Percentiles rank a stretch among this genome's conserved stretches.
Evolutionary conservation across 2,797 vertebrate genomes (phyloP).

Genomic region (Acipenser oxyrinchus): DNA sequence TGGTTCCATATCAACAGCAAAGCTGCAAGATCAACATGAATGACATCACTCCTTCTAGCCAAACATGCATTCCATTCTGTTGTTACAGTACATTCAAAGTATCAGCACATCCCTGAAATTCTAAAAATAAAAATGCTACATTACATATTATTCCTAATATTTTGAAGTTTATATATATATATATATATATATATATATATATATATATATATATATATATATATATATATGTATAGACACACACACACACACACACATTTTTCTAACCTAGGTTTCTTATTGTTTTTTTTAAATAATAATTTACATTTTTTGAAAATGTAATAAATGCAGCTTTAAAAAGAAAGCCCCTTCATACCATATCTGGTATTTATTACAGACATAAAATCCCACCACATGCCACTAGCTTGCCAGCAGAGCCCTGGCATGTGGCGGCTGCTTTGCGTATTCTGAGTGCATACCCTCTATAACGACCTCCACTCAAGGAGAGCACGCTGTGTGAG

Average conservation of each 20-base stretch:
- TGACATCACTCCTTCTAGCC: too few species aligned
- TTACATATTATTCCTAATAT: background rate
- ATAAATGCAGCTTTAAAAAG: background rate
- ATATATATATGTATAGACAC: background rate
- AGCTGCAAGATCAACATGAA: background rate
- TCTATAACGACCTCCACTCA: conserved; percentile 29
- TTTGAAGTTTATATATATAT: background rate
- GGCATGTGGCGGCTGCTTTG: conserved; percentile 10
- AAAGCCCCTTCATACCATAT: too few species aligned
- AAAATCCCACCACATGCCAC: background rate
- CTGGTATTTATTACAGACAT: background rate
- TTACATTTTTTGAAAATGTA: background rate
- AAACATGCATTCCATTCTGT: too few species aligned
- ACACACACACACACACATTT: background rate
- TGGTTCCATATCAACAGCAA: conserved; percentile 11
- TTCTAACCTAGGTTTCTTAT: too few species aligned
- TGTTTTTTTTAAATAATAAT: too few species aligned
- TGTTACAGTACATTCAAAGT: too few species aligned
- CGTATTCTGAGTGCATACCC: background rate
- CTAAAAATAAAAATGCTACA: background rate
- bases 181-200: background rate
- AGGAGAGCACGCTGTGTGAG: conserved; percentile 41
- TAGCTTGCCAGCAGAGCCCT: background rate
- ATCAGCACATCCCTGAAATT: too few species aligned
- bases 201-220: background rate